Evolutionary conservation across 2,888 invertebrate genomes (phyloP), one percentile per base, ranked within the genome.

Genomic region (Meandrusa payeni): DNA sequence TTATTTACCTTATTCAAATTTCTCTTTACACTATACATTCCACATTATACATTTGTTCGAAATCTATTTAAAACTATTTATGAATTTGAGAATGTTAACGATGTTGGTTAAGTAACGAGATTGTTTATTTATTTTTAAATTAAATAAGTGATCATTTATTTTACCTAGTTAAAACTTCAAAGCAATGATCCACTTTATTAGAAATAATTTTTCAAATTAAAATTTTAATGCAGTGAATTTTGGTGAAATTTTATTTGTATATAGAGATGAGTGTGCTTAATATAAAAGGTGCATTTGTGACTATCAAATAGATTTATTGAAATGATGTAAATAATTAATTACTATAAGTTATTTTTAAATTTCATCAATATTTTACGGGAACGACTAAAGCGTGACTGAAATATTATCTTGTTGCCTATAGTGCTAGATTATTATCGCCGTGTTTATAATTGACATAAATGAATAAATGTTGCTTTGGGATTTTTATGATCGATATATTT

Each of bases 301-400:
- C 67, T 77, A 57, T 69, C 62, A 67, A 51, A 60, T 69, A 76
- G 55, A 64, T 42, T 47, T 65, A 69, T 49, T 40, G 36, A 71
- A 64, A 73, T 56, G 64, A 61, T 86, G 85, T 86, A 86, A 79
- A 85, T 83, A 86, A 68, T 77, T 79, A 79, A 52, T 69, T 15
- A 15, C 4, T 15, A 15, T 83, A 80, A 81, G 80, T 77, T 79
- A 74, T 62, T 53, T 60, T 77, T 73, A 67, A 69, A 65, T 51
- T 60, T 69, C 72, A 69, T 65, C 59, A 65, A 64, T 61, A 65
- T 67, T 76, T 81, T 76, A 56, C 69, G 73, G 65, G 59, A 69
- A 66, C 70, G 68, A 68, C 60, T 65, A 63, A 52, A 65, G 71
- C 59, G 71, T 66, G 76, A 81, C 78, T 81, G 23, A 26, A 37